These are phyloP conservation scores for Syngnathus rostellatus DNA, from an alignment of 2,797 vertebrate genomes.

Conservation along the genomic window DNA sequence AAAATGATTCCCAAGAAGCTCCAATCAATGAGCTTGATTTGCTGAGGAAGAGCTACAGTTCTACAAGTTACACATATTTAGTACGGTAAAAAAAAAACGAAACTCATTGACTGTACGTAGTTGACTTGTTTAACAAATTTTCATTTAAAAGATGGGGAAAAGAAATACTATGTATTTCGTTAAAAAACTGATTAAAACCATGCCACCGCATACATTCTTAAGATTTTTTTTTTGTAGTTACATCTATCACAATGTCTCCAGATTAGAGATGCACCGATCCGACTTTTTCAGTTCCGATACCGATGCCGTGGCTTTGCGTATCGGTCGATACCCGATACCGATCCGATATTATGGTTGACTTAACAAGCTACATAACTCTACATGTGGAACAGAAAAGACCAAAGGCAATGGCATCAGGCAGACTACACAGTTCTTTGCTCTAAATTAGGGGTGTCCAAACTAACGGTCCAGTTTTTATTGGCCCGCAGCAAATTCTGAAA, in stretches of 20 bases:
- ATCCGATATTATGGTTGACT: too few species aligned
- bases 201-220: conserved; percentile 42
- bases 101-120: conserved; percentile 14
- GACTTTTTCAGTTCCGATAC: too few species aligned
- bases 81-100: not conserved
- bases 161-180: conserved; percentile 42
- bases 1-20: conserved; percentile 26
- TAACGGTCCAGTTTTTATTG: too few species aligned
- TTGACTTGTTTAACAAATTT: conserved; percentile 24
- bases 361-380: too few species aligned
- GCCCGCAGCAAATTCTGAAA: too few species aligned
- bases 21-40: conserved; percentile 51
- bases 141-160: conserved; percentile 41
- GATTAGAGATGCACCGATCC: too few species aligned
- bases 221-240: conserved; percentile 44
- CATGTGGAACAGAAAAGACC: too few species aligned
- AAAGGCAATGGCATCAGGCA: too few species aligned
- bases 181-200: conserved; percentile 38
- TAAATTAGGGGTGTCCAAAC: too few species aligned
- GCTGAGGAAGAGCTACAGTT: conserved; percentile 17
- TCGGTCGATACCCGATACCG: too few species aligned
- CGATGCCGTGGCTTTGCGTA: too few species aligned
- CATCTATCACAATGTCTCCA: conserved; percentile 52
- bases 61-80: not conserved
- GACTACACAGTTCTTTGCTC: too few species aligned